These are phyloP conservation scores for Papilio polytes DNA, from an alignment of 1,140 invertebrate genomes.

Conservation along the genomic window DNA sequence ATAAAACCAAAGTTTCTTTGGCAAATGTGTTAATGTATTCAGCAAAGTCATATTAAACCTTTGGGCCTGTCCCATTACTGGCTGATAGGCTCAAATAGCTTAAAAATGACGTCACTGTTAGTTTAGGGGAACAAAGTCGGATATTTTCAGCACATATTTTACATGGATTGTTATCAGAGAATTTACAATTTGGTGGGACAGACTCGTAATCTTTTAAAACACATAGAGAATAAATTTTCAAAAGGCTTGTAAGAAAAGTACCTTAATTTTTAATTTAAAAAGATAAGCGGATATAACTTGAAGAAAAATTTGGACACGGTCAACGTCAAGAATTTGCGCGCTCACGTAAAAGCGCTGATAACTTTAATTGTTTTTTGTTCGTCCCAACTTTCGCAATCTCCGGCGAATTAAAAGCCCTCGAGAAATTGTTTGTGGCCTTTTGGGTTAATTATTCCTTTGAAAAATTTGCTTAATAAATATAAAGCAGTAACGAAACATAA, in stretches of 20 bases:
- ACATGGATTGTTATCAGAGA: too few relatives aligned
- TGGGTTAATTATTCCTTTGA: slow-evolving; percentile 15
- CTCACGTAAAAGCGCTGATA: slow-evolving; percentile 12
- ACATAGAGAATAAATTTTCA: too few relatives aligned
- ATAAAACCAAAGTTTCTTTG: neutral
- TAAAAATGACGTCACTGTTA: too few relatives aligned
- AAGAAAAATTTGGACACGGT: neutral
- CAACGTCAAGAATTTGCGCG: neutral
- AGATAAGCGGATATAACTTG: neutral
- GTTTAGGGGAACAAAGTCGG: too few relatives aligned
- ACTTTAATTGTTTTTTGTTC: slow-evolving; percentile 27
- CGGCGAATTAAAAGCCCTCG: slow-evolving; percentile 19
- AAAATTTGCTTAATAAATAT: neutral
- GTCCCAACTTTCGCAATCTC: slow-evolving; percentile 19
- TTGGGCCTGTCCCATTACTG: too few relatives aligned
- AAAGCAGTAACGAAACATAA: neutral
- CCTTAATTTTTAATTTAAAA: slow-evolving; percentile 8
- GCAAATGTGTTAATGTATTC: neutral
- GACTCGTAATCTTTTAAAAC: too few relatives aligned
- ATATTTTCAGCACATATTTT: too few relatives aligned
- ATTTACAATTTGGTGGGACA: too few relatives aligned
- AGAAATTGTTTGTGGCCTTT: slow-evolving; percentile 21
- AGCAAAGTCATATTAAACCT: neutral
- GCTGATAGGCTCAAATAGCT: too few relatives aligned
- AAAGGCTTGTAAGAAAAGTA: too few relatives aligned